These are phyloP conservation scores for Colletes gigas DNA, from an alignment of 1,140 invertebrate species.

Conservation along the genomic window DNA sequence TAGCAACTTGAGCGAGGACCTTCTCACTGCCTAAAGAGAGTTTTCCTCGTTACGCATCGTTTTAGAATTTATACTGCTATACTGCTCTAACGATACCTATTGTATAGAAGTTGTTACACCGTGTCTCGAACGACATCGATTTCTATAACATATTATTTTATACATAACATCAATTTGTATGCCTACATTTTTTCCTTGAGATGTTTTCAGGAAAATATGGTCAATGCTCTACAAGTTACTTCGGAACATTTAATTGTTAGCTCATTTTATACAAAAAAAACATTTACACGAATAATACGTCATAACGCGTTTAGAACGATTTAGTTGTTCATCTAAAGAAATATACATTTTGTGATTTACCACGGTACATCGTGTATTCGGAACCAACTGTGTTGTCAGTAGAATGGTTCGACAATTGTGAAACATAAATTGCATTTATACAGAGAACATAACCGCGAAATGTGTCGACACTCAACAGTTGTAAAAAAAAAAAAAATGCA, in stretches of 20 bases:
- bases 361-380: slow-evolving; percentile 1
- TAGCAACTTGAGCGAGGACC: neutral
- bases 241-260: slow-evolving; percentile 26
- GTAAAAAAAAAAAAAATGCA: slow-evolving; percentile 16
- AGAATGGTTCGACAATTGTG: slow-evolving; percentile 19
- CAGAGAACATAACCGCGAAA: slow-evolving; percentile 5
- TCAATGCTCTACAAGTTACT: slow-evolving; percentile 9
- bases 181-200: slow-evolving; percentile 8
- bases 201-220: slow-evolving; percentile 20
- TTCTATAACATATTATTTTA: slow-evolving; percentile 36
- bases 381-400: slow-evolving; percentile 41
- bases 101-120: slow-evolving; percentile 41
- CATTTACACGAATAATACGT: slow-evolving; percentile 16
- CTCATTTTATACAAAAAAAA: slow-evolving; percentile 38
- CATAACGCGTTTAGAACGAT: slow-evolving; percentile 26
- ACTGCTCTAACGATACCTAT: slow-evolving; percentile 10
- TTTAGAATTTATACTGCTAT: slow-evolving; percentile 19
- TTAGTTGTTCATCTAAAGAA: slow-evolving; percentile 21
- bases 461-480: neutral
- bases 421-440: slow-evolving; percentile 44
- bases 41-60: slow-evolving; percentile 1
- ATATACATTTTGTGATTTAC: slow-evolving; percentile 34
- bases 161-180: slow-evolving; percentile 36
- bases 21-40: neutral
- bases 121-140: slow-evolving; percentile 18